Evolutionary conservation across 2,888 invertebrate species (phyloP).

Genomic region (Saturnia japonica): DNA sequence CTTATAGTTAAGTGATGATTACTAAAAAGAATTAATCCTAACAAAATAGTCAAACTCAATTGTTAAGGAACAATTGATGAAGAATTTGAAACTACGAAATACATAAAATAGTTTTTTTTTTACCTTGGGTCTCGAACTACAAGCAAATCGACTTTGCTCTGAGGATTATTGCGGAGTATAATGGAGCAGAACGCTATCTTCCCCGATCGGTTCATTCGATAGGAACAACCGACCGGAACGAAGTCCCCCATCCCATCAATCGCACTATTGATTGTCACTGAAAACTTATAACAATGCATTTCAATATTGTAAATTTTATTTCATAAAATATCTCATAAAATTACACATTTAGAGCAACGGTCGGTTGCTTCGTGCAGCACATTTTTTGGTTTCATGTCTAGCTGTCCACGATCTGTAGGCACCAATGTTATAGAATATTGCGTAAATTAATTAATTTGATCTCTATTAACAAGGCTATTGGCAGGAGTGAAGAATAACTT

Average conservation of each 20-base stretch:
- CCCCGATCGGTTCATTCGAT: constrained; percentile 73
- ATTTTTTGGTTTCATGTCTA: background rate
- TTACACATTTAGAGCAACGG: background rate
- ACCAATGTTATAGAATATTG: background rate
- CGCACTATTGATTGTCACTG: constrained; percentile 66
- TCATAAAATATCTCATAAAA: background rate
- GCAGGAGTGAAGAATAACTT: background rate
- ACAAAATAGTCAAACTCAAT: background rate
- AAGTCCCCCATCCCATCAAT: constrained; percentile 67
- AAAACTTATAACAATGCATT: constrained; percentile 35
- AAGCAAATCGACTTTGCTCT: constrained; percentile 33
- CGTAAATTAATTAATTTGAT: background rate
- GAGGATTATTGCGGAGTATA: constrained; percentile 67
- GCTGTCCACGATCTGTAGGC: background rate
- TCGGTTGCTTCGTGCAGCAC: too few relatives aligned
- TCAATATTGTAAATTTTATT: constrained; percentile 15
- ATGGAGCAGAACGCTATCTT: constrained; percentile 73
- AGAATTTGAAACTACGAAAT: background rate
- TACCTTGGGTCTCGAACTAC: constrained; percentile 10
- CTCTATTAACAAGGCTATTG: background rate
- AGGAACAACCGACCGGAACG: constrained; percentile 76
- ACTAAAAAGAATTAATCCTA: background rate
- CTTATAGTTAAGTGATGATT: too few relatives aligned
- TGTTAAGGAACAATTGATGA: background rate
- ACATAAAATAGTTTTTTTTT: background rate